Conservation (phyloP, 2,113 vertebrate genomes). For the Mungos mungo region DNA sequence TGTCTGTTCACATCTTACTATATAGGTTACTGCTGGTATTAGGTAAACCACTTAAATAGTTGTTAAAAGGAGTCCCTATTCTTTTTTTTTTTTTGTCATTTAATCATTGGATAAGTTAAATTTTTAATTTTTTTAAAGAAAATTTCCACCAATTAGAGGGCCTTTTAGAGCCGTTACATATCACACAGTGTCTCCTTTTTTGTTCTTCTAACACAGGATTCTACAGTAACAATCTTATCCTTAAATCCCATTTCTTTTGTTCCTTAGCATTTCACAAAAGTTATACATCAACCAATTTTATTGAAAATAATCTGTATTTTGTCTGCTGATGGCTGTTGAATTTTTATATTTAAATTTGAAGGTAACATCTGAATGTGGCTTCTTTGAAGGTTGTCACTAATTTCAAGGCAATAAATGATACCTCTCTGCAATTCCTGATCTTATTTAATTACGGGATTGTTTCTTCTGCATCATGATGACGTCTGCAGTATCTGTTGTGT, state of each 20-base stretch:
- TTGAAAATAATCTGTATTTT: not conserved
- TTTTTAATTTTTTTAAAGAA: not conserved
- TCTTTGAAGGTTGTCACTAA: not conserved
- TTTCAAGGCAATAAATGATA: not conserved
- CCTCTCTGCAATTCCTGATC: not conserved
- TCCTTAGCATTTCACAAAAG: not conserved
- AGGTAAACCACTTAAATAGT: not conserved
- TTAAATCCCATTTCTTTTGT: not conserved
- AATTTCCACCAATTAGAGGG: not conserved
- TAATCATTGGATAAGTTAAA: not conserved
- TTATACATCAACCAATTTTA: not conserved
- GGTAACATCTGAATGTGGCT: not conserved
- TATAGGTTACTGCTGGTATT: not conserved
- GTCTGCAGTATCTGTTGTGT: not conserved
- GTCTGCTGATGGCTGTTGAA: not conserved
- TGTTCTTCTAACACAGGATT: not conserved
- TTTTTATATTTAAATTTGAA: not conserved
- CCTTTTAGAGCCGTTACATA: not conserved
- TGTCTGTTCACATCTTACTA: not conserved
- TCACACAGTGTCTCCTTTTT: not conserved
- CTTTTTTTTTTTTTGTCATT: not conserved
- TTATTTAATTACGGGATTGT: not conserved
- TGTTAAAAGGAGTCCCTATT: not conserved
- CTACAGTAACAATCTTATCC: not conserved
- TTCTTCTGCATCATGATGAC: not conserved